A percentile compares a stretch with the other conserved stretches of the same genome.
Evolutionary conservation across 2,888 invertebrate genomes (phyloP).

Genomic region (Lycia hirtaria): DNA sequence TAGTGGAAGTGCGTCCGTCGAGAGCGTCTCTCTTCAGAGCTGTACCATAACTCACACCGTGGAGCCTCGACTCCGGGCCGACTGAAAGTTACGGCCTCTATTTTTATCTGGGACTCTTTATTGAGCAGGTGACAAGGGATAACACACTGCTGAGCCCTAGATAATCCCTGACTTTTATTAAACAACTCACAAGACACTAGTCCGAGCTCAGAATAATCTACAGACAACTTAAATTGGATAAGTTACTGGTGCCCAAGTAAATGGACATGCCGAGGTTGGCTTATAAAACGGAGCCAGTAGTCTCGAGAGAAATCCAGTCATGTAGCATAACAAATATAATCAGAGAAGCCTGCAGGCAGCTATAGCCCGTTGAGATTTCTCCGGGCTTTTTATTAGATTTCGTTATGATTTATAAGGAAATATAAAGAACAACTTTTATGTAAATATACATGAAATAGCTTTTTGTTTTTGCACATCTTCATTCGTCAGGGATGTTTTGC

Average conservation of each 20-base stretch:
- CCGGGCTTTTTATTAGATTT: slow-evolving; percentile 32
- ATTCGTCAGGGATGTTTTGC: not conserved
- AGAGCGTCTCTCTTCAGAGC: slow-evolving; percentile 17
- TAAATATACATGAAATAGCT: slow-evolving; percentile 4
- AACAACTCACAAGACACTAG: slow-evolving; percentile 27
- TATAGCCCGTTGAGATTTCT: slow-evolving; percentile 32
- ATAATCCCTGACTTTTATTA: slow-evolving; percentile 36
- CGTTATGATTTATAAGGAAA: slow-evolving; percentile 27
- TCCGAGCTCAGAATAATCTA: slow-evolving; percentile 29
- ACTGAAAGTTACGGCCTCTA: slow-evolving; percentile 30
- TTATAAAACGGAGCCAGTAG: slow-evolving; percentile 42
- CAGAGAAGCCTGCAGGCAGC: slow-evolving; percentile 33
- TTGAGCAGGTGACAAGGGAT: slow-evolving; percentile 34
- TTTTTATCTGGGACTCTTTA: slow-evolving; percentile 32
- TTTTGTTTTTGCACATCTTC: not conserved
- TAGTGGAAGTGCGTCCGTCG: slow-evolving; percentile 17
- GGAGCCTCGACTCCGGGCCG: slow-evolving; percentile 13
- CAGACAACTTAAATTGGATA: slow-evolving; percentile 53
- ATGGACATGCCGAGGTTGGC: slow-evolving; percentile 41
- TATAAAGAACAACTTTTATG: slow-evolving; percentile 6
- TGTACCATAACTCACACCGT: slow-evolving; percentile 27
- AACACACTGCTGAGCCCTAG: slow-evolving; percentile 29
- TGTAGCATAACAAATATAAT: slow-evolving; percentile 44
- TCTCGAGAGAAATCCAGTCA: slow-evolving; percentile 53
- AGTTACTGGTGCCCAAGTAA: slow-evolving; percentile 47